phyloP scores from a whole-genome alignment of 2,113 vertebrate genomes.

The Leucosticte australis region DNA sequence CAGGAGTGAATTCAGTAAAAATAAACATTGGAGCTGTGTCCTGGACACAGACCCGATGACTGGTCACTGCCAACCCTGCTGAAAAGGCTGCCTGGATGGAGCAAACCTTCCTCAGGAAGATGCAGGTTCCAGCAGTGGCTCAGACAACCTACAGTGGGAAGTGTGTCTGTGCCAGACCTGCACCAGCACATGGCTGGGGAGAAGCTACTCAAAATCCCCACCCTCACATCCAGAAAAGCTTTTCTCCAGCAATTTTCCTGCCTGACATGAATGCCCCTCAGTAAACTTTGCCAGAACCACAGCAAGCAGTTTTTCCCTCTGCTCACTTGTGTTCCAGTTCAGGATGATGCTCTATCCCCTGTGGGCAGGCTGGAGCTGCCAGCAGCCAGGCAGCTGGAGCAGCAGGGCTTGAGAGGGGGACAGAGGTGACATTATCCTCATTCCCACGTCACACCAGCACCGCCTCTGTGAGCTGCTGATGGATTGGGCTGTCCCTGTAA shows the following conservation, averaged over 20 bases:
- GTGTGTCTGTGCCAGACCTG: neutral
- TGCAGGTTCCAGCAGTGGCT: neutral
- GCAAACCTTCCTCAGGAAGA: neutral
- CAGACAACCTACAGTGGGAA: neutral
- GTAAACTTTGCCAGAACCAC: neutral
- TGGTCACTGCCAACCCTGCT: neutral
- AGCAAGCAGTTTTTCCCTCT: neutral
- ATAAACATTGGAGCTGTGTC: neutral
- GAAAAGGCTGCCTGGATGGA: neutral
- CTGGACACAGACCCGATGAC: neutral
- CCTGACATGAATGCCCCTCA: neutral
- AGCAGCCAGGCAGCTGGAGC: neutral
- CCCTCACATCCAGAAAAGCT: neutral
- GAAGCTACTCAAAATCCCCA: neutral
- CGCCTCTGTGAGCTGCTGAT: slow-evolving; percentile 3
- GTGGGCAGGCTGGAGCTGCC: neutral
- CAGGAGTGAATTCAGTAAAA: neutral
- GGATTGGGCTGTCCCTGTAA: slow-evolving; percentile 37
- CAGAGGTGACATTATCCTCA: slow-evolving; percentile 14
- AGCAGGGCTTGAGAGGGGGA: neutral
- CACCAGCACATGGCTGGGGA: neutral
- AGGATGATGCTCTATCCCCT: rapidly evolving
- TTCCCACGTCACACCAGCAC: neutral
- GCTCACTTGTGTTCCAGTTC: neutral
- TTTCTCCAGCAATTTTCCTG: neutral